Evolutionary conservation across 1,140 invertebrate genomes (phyloP), one percentile per base, ranked within the genome.

Genomic region (Drosophila grimshawi): DNA sequence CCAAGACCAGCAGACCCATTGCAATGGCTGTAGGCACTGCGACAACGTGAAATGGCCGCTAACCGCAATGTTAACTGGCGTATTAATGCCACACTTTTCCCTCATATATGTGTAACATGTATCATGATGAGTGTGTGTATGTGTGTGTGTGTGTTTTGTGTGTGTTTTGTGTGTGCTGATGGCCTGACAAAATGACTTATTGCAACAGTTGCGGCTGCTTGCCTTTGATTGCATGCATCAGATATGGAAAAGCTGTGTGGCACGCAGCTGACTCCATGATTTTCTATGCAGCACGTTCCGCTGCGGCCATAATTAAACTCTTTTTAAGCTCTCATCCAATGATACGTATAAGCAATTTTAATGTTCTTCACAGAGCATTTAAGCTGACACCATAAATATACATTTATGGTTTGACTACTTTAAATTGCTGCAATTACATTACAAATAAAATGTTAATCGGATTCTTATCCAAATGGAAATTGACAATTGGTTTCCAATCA

Each of bases 21-120:
- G 30, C 19, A 19, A 19, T 19, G 19, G 30, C 57, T 19, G 57
- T 61, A 69, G 66, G 66, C 45, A 78, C 19, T 56, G 76, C 66
- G 73, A 64, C 67, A 76, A 62, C 62, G 52, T 66, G 7, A 62
- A 74, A 72, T 65, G 57, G 51, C 60, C 53, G 70, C 79, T 82
- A 86, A 82, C 80, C 83, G 69, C 83, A 86, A 82, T 80, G 83
- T 82, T 82, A 86, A 86, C 83, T 77, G 83, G 68, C 83, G 75
- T 80, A 88, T 86, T 86, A 88, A 86, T 86, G 69, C 80, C 68
- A 67, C 69, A 74, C 81, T 85, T 86, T 71, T 66, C 57, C 35
- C 37, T 49, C 59, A 45, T 35, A 48, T 43, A 29, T 70, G 41
- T 27, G 19, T 35, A 2, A 10, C 10, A 19, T 19, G 19, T 19